Percentiles rank a stretch among this genome's conserved stretches.
Evolutionary conservation across 2,113 vertebrate genomes (phyloP).

Genomic region (Aptenodytes forsteri): DNA sequence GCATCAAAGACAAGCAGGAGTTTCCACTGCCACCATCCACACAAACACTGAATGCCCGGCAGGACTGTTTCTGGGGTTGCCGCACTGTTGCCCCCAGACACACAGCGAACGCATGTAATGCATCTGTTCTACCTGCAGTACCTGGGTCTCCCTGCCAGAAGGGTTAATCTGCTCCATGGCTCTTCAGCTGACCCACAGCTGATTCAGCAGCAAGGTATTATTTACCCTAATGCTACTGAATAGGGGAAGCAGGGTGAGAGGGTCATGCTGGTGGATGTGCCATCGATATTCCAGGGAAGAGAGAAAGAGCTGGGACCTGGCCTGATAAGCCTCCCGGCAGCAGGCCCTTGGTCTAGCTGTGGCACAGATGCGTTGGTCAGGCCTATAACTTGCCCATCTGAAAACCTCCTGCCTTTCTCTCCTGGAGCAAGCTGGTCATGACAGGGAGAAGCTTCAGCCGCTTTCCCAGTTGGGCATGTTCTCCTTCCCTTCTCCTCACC

Average conservation of each 20-base stretch:
- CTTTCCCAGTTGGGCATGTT: fast-evolving
- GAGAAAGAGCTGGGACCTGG: not conserved
- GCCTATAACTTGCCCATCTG: too few species aligned
- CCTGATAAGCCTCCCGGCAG: not conserved
- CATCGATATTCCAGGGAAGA: not conserved
- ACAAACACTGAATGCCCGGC: fast-evolving
- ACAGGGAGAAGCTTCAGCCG: not conserved
- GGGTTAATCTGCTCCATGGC: not conserved
- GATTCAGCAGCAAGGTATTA: not conserved
- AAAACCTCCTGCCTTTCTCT: not conserved
- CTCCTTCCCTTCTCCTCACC: not conserved
- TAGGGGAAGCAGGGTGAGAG: not conserved
- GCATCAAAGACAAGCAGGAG: not conserved
- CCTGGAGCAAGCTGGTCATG: not conserved
- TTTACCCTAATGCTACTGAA: not conserved
- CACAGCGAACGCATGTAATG: fast-evolving
- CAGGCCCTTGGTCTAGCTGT: not conserved
- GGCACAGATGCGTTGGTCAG: not conserved
- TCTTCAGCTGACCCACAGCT: not conserved
- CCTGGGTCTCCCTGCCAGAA: not conserved
- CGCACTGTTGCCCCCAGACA: not conserved
- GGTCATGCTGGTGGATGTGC: not conserved
- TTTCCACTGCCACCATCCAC: not conserved
- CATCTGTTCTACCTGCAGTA: not conserved
- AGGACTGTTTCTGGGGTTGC: not conserved